Base-by-base conservation (phyloP, 2,113 vertebrate species). In the Carassius carassius region DNA sequence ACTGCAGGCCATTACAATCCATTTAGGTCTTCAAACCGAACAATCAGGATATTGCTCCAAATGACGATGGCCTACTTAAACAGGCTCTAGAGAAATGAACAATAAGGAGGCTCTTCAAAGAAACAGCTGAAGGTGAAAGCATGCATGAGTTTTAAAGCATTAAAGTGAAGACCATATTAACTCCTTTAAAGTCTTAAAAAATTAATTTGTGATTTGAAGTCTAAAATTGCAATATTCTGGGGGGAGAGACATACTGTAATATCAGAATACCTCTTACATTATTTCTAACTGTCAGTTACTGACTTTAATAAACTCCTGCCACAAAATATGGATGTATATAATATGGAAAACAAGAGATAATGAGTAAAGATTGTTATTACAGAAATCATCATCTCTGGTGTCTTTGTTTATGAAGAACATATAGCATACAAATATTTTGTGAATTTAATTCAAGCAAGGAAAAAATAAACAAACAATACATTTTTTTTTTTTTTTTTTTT, bases 81-180 rank as follows among this genome's bases (percentile, higher is more conserved):
- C 58, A 75, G 58, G 69, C 37, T 62, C 77, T 74, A 73, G 58
- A 80, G 60, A 81, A 65, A 63, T 75, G 73, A 82, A 41, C 60
- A 77, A 75, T 54, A 47, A 63, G 65, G 51, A 60, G 25, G 80
- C 62, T 67, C 80, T 51, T 63, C 58, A 77, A 47, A n/a, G 70
- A 41, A 67, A 67, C 37, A 25, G 51, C 37, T 83, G 85, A 84
- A 85, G 87, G 86, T 82, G 79, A 90, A 80, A 75, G 79, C 54
- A 32, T 80, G 78, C 84, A 32, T 37, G 37, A 49, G 32, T 2
- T 69, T 69, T 69, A 37, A 69, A 69, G 67, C 67, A 37, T 69
- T 62, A 54, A 67, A 75, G 85, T 88, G 88, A 78, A 86, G 77
- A 82, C 12, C 74, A 72, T 78, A 84, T 90, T 85, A 78, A 70